Evolutionary conservation across 2,888 invertebrate genomes (phyloP).

Genomic region (Margaritifera margaritifera): DNA sequence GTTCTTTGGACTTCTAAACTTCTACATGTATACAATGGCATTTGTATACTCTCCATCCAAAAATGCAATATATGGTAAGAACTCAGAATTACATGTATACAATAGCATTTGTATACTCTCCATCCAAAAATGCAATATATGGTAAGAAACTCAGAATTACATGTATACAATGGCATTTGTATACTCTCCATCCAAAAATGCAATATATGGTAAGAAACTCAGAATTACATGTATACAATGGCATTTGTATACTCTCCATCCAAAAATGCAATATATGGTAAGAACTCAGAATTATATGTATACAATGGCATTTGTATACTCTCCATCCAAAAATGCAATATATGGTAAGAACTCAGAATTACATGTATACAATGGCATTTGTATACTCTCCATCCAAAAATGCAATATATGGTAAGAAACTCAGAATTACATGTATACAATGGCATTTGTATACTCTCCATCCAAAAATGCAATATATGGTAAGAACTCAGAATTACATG

Average conservation of each 20-base stretch:
- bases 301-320: conserved; percentile 94
- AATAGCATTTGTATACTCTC: conserved; percentile 95
- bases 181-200: conserved; percentile 87
- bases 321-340: conserved; percentile 85
- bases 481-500: no score
- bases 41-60: conserved; percentile 92
- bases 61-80: conserved; percentile 86
- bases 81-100: no score
- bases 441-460: conserved; percentile 96
- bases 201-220: no score
- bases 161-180: conserved; percentile 94
- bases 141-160: no score
- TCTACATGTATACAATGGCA: conserved; percentile 93
- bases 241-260: conserved; percentile 94
- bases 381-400: conserved; percentile 90
- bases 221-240: conserved; percentile 93
- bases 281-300: no score
- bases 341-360: no score
- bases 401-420: no score
- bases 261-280: conserved; percentile 83
- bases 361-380: conserved; percentile 93
- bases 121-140: conserved; percentile 84
- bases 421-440: conserved; percentile 92
- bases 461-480: conserved; percentile 83
- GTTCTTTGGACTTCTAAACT: conserved; percentile 93